phyloP scores from a whole-genome alignment of 2,113 vertebrate genomes.

The Lathamus discolor region DNA sequence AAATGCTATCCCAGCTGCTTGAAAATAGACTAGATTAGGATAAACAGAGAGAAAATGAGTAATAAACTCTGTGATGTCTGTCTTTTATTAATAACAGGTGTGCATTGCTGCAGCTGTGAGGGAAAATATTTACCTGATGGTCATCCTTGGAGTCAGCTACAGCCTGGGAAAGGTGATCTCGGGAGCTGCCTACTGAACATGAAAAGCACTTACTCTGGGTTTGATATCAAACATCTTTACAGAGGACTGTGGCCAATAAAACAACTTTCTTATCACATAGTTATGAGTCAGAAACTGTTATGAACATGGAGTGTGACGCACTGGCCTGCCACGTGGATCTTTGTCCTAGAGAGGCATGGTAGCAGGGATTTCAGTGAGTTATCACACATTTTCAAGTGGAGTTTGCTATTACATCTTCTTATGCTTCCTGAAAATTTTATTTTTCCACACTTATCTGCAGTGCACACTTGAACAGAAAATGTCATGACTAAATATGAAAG shows the following conservation, averaged over 20 bases:
- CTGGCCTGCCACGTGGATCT: fast-evolving
- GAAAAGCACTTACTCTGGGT: background rate
- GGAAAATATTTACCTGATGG: background rate
- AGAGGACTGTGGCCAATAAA: background rate
- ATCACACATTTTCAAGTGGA: background rate
- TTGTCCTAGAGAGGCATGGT: background rate
- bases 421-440: background rate
- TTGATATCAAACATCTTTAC: background rate
- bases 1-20: background rate
- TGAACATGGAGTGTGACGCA: background rate
- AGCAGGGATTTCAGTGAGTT: background rate
- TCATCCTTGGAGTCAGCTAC: background rate
- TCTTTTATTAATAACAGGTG: background rate
- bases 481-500: background rate
- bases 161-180: background rate
- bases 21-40: background rate
- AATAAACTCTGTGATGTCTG: background rate
- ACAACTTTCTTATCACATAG: background rate
- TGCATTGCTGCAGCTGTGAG: background rate
- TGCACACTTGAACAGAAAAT: conserved; percentile 3
- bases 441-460: background rate
- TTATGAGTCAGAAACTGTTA: background rate
- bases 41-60: background rate
- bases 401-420: background rate
- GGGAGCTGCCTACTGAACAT: background rate